A percentile compares a stretch with the other conserved stretches of the same genome.
These are phyloP conservation scores for Portevinia maculata DNA, from an alignment of 2,888 invertebrate genomes.

Conservation along the genomic window DNA sequence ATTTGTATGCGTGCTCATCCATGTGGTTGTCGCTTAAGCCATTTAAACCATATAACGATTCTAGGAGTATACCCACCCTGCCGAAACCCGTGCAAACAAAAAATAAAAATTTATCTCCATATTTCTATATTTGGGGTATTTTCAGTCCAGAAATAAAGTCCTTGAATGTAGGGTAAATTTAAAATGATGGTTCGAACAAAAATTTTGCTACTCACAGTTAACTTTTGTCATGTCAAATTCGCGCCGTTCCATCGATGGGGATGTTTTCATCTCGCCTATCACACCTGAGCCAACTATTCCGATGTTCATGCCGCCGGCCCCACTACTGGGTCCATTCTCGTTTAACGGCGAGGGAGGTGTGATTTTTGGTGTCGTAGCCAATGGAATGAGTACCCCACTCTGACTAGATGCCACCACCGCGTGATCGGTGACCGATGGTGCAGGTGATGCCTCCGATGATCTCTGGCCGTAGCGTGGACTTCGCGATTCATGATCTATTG, in stretches of 20 bases:
- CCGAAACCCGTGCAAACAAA: neutral
- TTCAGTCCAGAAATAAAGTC: constrained; percentile 21
- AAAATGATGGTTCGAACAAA: neutral
- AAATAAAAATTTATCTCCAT: no score
- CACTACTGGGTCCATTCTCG: constrained; percentile 65
- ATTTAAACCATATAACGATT: constrained; percentile 55
- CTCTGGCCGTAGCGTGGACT: constrained; percentile 75
- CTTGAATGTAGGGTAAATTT: constrained; percentile 9
- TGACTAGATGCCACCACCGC: constrained; percentile 78
- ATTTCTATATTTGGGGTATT: no score
- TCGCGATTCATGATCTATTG: constrained; percentile 74
- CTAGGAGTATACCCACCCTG: neutral
- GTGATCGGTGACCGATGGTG: constrained; percentile 58
- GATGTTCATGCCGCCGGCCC: constrained; percentile 50
- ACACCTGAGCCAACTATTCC: constrained; percentile 75
- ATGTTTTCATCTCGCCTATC: constrained; percentile 78
- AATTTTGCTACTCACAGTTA: constrained; percentile 81
- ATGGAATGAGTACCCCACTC: constrained; percentile 75
- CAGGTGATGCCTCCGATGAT: constrained; percentile 70
- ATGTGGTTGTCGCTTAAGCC: constrained; percentile 62
- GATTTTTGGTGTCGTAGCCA: constrained; percentile 79
- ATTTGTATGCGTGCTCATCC: constrained; percentile 65
- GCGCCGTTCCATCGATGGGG: constrained; percentile 80
- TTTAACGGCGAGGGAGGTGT: constrained; percentile 77
- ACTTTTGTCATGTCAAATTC: constrained; percentile 83